Evolutionary conservation across 2,888 invertebrate genomes (phyloP).

Genomic region (Cantharis rufa): DNA sequence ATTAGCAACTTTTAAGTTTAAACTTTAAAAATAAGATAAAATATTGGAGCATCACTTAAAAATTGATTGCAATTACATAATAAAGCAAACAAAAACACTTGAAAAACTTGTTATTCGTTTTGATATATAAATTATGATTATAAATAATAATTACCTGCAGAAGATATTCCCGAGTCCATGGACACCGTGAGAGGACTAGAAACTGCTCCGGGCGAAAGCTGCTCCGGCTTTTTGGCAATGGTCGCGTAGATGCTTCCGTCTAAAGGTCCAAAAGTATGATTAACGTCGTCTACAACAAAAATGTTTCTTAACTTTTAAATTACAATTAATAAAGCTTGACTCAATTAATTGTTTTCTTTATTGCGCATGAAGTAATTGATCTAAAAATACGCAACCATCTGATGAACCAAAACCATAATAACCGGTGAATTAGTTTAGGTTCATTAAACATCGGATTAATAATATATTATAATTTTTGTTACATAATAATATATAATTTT

Average conservation of each 20-base stretch:
- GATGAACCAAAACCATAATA: constrained; percentile 5
- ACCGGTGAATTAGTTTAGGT: background rate
- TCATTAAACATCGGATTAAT: background rate
- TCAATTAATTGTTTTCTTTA: constrained; percentile 18
- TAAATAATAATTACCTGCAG: constrained; percentile 59
- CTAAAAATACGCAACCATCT: constrained; percentile 18
- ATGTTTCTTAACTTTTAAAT: constrained; percentile 7
- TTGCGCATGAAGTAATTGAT: constrained; percentile 21
- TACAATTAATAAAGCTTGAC: background rate
- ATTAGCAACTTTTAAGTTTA: background rate
- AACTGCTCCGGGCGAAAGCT: constrained; percentile 58
- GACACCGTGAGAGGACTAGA: constrained; percentile 81
- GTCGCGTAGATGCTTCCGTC: constrained; percentile 91
- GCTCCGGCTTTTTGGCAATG: constrained; percentile 58
- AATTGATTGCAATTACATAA: background rate
- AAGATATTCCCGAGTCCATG: constrained; percentile 90
- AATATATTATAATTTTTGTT: background rate
- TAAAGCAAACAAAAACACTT: background rate
- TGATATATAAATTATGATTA: no score
- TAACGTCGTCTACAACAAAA: constrained; percentile 63
- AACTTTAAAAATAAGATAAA: background rate
- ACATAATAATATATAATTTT: background rate
- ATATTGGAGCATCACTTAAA: background rate
- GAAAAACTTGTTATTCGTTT: background rate
- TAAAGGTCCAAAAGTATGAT: constrained; percentile 81